Conservation (phyloP, 2,888 invertebrate genomes). For the Troides oblongomaculatus region DNA sequence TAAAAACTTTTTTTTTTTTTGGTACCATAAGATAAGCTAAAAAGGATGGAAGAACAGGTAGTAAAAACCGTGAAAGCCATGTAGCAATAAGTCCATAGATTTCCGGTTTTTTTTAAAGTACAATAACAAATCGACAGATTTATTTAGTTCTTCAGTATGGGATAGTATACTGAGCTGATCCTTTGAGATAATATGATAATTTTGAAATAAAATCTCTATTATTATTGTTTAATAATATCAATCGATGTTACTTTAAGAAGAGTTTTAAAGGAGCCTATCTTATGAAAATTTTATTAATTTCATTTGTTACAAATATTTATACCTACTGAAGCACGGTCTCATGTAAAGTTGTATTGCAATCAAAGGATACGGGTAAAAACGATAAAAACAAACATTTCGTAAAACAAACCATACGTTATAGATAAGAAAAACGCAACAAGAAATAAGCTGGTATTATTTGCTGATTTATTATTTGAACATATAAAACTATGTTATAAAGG, state of each 20-base stretch:
- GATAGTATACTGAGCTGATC: too few relatives aligned
- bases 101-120: too few relatives aligned
- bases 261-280: background rate
- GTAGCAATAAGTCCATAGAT: too few relatives aligned
- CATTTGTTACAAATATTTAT: background rate
- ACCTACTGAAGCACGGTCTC: background rate
- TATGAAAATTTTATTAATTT: background rate
- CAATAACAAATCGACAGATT: too few relatives aligned
- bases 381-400: background rate
- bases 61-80: too few relatives aligned
- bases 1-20: too few relatives aligned
- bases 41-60: too few relatives aligned
- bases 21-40: too few relatives aligned
- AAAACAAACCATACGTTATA: background rate
- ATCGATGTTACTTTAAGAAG: background rate
- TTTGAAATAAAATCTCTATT: background rate
- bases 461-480: background rate
- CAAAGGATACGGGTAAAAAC: too few relatives aligned
- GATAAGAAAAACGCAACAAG: background rate
- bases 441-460: background rate
- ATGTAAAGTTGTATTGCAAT: too few relatives aligned
- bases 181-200: too few relatives aligned
- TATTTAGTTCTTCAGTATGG: too few relatives aligned
- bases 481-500: background rate
- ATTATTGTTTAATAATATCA: background rate